Evolutionary conservation across 2,888 invertebrate genomes (phyloP).

Genomic region (Blera fallax): DNA sequence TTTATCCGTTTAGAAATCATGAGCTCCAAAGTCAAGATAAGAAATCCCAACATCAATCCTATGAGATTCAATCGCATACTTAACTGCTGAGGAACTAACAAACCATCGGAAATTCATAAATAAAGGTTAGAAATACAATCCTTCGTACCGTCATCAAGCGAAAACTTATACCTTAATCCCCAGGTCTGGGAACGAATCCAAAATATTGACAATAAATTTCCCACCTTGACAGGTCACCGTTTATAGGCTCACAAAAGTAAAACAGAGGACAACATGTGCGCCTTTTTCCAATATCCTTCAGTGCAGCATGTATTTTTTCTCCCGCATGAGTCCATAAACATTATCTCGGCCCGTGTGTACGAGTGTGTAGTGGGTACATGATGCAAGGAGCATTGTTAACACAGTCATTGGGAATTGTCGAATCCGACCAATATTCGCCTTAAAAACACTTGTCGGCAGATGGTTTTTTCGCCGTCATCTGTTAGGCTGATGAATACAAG

Average conservation of each 20-base stretch:
- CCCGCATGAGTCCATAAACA: slow-evolving; percentile 12
- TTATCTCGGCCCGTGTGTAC: slow-evolving; percentile 11
- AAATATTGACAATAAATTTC: slow-evolving; percentile 67
- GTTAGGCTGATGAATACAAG: slow-evolving; percentile 23
- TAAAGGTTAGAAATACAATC: slow-evolving; percentile 27
- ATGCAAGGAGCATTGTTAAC: slow-evolving; percentile 64
- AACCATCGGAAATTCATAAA: slow-evolving; percentile 52
- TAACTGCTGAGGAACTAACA: background rate
- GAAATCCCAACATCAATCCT: slow-evolving; percentile 16
- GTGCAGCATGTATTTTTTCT: background rate
- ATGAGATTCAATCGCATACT: background rate
- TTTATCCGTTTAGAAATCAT: background rate
- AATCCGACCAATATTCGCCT: slow-evolving; percentile 66
- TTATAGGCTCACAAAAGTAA: slow-evolving; percentile 3
- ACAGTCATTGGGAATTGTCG: slow-evolving; percentile 70
- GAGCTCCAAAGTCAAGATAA: slow-evolving; percentile 3
- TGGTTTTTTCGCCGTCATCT: slow-evolving; percentile 35
- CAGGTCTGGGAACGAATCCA: slow-evolving; percentile 35
- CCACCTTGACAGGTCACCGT: slow-evolving; percentile 55
- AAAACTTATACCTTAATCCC: slow-evolving; percentile 18
- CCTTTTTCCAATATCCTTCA: slow-evolving; percentile 3
- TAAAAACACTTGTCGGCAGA: slow-evolving; percentile 62
- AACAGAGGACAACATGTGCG: slow-evolving; percentile 16
- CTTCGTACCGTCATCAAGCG: slow-evolving; percentile 27
- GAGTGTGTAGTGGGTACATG: slow-evolving; percentile 6